Conservation (phyloP, 2,797 vertebrate genomes). For the Muscicapa striata region DNA sequence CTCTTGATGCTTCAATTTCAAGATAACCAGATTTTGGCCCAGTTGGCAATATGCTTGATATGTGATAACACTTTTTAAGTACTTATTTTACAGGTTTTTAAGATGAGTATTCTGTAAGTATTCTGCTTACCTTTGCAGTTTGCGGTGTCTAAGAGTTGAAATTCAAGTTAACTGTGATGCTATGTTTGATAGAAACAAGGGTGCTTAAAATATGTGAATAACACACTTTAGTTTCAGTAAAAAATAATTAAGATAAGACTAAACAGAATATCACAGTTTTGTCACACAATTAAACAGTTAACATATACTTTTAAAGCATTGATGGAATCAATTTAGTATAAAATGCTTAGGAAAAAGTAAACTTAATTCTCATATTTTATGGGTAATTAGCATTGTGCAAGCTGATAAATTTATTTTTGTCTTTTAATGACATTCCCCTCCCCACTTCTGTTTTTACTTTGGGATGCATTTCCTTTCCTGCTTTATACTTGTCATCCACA, state of each 20-base stretch:
- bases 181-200: neutral
- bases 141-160: neutral
- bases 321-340: neutral
- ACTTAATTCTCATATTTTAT: neutral
- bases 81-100: neutral
- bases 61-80: neutral
- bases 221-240: neutral
- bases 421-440: neutral
- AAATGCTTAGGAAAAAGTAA: neutral
- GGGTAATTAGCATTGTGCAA: neutral
- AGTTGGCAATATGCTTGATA: neutral
- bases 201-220: neutral
- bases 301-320: neutral
- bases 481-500: fast-evolving
- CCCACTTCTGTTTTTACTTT: neutral
- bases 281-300: neutral
- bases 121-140: neutral
- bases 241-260: neutral
- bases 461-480: neutral
- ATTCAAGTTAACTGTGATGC: neutral
- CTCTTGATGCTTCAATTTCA: neutral
- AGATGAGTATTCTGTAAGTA: neutral
- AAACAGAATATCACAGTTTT: neutral
- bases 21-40: neutral
- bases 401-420: neutral